Evolutionary conservation across 2,113 vertebrate genomes (phyloP).

Genomic region (Oceanites oceanicus): DNA sequence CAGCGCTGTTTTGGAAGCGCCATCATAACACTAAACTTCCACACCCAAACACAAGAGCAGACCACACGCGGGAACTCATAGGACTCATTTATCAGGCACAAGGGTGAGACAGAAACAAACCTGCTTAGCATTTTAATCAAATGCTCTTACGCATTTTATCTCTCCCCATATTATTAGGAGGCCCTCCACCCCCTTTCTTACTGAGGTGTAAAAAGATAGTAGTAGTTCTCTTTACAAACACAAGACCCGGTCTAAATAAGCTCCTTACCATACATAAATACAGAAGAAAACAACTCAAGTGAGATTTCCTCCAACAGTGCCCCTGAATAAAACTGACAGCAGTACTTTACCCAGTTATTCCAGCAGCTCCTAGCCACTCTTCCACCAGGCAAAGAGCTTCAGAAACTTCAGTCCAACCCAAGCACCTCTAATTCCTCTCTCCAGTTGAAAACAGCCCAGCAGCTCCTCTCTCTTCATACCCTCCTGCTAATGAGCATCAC

Average conservation of each 20-base stretch:
- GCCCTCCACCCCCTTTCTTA: rapidly evolving
- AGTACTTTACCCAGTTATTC: background rate
- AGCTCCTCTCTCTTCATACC: background rate
- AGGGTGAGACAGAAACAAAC: background rate
- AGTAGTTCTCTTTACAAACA: background rate
- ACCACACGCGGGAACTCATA: rapidly evolving
- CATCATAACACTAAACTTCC: background rate
- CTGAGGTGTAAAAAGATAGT: background rate
- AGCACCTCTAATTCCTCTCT: background rate
- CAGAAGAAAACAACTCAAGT: background rate
- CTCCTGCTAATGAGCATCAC: background rate
- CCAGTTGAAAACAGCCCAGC: background rate
- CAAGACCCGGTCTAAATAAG: background rate
- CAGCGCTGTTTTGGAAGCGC: background rate
- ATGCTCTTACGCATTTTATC: rapidly evolving
- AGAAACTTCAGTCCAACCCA: background rate
- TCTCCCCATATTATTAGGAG: background rate
- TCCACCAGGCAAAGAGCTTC: background rate
- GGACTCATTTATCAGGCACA: background rate
- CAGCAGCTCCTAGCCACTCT: background rate
- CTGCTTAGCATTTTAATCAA: no score
- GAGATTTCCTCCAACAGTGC: background rate
- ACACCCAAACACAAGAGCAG: background rate
- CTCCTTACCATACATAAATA: background rate
- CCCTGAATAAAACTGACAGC: rapidly evolving